Evolutionary conservation across 2,113 vertebrate genomes (phyloP).

Genomic region (Tragelaphus buxtoni): DNA sequence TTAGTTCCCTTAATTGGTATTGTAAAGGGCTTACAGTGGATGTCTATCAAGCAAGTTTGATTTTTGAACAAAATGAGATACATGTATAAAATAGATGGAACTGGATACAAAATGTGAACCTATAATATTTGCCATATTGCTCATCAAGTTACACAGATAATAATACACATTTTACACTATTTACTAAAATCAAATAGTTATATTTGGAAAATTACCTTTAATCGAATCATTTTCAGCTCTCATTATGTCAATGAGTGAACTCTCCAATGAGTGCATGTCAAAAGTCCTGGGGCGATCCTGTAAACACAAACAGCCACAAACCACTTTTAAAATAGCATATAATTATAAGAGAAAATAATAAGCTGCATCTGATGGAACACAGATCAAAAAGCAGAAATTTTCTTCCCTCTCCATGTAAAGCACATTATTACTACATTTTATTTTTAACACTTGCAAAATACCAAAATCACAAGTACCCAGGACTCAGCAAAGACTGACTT

Average conservation of each 20-base stretch:
- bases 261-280: slow-evolving; percentile 99
- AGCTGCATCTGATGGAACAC: neutral
- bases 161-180: slow-evolving; percentile 15
- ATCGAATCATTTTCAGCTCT: slow-evolving; percentile 99
- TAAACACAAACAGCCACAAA: slow-evolving; percentile 79
- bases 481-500: neutral
- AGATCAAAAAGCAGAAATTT: neutral
- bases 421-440: neutral
- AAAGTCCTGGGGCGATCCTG: slow-evolving; percentile 97
- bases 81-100: slow-evolving; percentile 4
- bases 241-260: slow-evolving; percentile 99
- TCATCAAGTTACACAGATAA: neutral
- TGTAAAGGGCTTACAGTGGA: neutral
- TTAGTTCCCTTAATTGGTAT: neutral
- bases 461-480: neutral
- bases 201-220: slow-evolving; percentile 91
- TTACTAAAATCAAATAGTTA: slow-evolving; percentile 58
- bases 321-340: slow-evolving; percentile 54
- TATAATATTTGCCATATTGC: neutral
- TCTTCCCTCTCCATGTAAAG: neutral
- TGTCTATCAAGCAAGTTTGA: neutral
- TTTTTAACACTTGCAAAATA: slow-evolving; percentile 12
- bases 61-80: slow-evolving; percentile 18
- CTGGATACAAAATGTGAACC: neutral
- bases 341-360: neutral